Conservation (phyloP, 2,888 invertebrate species). For the Belgica antarctica region DNA sequence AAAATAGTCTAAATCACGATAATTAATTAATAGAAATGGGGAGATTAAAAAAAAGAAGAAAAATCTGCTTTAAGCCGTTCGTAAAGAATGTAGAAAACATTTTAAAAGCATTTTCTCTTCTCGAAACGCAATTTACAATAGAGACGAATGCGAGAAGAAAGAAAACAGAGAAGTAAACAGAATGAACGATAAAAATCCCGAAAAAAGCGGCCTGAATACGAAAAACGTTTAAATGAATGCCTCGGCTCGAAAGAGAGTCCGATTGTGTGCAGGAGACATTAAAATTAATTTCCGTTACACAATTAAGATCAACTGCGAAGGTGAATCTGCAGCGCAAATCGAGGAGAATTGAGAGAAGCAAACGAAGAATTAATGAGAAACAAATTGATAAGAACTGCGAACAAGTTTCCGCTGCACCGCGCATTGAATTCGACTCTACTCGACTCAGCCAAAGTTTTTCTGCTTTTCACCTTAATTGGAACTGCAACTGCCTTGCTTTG, state of each 20-base stretch:
- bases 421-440: background rate
- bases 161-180: conserved; percentile 16
- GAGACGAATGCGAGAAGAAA: conserved; percentile 17
- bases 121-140: background rate
- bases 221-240: background rate
- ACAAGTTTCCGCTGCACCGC: background rate
- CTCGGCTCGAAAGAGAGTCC: background rate
- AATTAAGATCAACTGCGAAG: conserved; percentile 10
- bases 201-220: background rate
- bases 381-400: conserved; percentile 23
- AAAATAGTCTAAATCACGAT: conserved; percentile 39
- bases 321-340: conserved; percentile 17
- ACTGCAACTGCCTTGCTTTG: background rate
- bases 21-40: conserved; percentile 40
- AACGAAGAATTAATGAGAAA: conserved; percentile 10
- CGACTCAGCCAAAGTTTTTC: background rate
- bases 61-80: conserved; percentile 20
- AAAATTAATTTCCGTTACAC: conserved; percentile 35
- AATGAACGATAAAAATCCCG: conserved; percentile 25
- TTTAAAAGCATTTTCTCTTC: conserved; percentile 30
- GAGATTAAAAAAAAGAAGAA: conserved; percentile 16
- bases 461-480: background rate
- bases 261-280: background rate
- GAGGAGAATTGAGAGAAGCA: background rate
- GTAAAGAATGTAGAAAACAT: background rate